Conservation (phyloP, 2,797 vertebrate species). For the Myripristis jacobus region DNA sequence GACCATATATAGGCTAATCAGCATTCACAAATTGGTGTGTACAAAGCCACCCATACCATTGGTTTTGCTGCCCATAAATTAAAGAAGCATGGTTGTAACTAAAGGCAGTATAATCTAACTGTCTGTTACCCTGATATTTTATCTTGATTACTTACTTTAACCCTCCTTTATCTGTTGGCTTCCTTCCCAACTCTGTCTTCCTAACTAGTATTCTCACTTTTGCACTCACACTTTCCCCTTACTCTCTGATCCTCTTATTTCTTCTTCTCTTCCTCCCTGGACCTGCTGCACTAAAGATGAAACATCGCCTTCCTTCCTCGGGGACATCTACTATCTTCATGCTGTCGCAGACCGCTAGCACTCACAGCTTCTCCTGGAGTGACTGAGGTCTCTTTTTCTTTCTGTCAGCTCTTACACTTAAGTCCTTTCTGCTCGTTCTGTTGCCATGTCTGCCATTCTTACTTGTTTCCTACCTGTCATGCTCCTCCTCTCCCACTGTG, state of each 20-base stretch:
- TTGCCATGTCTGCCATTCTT: constrained; percentile 62
- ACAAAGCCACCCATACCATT: neutral
- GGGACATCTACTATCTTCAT: constrained; percentile 99
- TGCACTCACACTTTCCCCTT: constrained; percentile 34
- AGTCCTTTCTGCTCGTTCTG: constrained; percentile 39
- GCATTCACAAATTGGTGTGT: too few species aligned
- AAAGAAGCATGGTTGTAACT: neutral
- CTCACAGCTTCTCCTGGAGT: constrained; percentile 99
- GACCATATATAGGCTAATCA: neutral
- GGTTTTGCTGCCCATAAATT: neutral
- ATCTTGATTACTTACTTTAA: neutral
- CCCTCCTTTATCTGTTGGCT: constrained; percentile 6
- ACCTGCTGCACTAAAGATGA: constrained; percentile 89
- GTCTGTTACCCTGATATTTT: neutral
- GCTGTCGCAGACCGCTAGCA: constrained; percentile 99
- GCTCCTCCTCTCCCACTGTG: constrained; percentile 59
- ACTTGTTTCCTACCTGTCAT: constrained; percentile 69
- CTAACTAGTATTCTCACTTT: constrained; percentile 22
- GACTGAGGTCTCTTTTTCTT: constrained; percentile 94
- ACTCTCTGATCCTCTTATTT: constrained; percentile 62
- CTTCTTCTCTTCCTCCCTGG: constrained; percentile 69
- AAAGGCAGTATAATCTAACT: neutral
- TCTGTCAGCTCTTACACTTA: constrained; percentile 55
- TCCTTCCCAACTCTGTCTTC: constrained; percentile 29
- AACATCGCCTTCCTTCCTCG: constrained; percentile 97